Percentiles rank a stretch among this genome's conserved stretches.
phyloP scores from a whole-genome alignment of 2,797 vertebrate species.

The Pseudochirops cupreus region DNA sequence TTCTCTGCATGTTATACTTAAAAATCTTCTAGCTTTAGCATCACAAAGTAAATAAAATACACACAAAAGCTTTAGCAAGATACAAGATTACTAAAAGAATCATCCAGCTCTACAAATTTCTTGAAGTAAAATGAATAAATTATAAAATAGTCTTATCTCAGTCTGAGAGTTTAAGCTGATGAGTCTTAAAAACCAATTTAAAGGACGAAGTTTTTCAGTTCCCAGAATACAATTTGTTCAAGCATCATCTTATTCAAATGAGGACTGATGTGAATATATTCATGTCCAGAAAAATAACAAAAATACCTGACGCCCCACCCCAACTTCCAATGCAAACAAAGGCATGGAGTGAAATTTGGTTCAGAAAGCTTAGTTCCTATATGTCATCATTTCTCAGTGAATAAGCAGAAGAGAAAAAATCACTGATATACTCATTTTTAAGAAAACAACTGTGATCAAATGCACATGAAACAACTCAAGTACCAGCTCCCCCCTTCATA shows the following conservation, averaged over 20 bases:
- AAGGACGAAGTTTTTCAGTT: conserved; percentile 10
- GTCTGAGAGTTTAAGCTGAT: conserved; percentile 20
- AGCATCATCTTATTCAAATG: neutral
- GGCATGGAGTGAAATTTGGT: neutral
- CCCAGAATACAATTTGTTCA: conserved; percentile 19
- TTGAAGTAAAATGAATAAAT: conserved; percentile 4
- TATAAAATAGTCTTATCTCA: neutral
- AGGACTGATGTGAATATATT: conserved; percentile 2
- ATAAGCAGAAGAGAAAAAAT: neutral
- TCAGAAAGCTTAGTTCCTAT: neutral
- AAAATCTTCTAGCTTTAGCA: neutral
- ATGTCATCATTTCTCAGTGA: neutral
- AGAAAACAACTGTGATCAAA: neutral
- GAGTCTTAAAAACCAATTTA: neutral
- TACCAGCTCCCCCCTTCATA: neutral
- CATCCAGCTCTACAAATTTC: conserved; percentile 13
- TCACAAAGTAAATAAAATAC: conserved; percentile 27
- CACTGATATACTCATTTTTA: neutral
- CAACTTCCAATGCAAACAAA: conserved; percentile 2
- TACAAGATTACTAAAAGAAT: conserved; percentile 48
- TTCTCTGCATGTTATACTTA: conserved; percentile 3
- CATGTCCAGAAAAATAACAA: neutral
- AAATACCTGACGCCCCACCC: neutral
- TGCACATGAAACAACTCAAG: neutral
- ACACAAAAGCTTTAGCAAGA: conserved; percentile 34